Conservation (phyloP, 2,888 invertebrate genomes). For the Didymodactylos carnosus region DNA sequence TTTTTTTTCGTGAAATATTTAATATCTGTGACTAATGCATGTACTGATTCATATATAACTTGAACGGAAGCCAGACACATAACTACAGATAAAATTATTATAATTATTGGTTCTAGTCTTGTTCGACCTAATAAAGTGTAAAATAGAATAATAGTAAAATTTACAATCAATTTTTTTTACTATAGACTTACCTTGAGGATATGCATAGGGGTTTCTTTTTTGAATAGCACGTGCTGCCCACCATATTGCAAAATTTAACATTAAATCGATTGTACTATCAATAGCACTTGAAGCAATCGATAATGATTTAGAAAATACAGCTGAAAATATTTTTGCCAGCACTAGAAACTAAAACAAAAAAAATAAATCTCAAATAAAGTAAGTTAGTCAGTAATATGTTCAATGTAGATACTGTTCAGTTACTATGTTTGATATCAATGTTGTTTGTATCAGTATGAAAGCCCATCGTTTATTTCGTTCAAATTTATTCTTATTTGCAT, state of each 20-base stretch:
- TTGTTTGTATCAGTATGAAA: background rate
- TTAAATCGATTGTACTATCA: constrained; percentile 20
- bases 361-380: too few species aligned
- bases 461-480: background rate
- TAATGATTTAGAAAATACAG: background rate
- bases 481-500: background rate
- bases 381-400: background rate
- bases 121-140: constrained; percentile 26
- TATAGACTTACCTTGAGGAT: constrained; percentile 30
- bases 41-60: constrained; percentile 31
- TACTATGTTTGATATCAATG: background rate
- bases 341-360: background rate
- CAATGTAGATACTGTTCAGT: background rate
- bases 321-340: background rate
- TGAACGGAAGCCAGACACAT: constrained; percentile 37
- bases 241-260: constrained; percentile 19
- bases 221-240: constrained; percentile 31
- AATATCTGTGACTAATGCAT: constrained; percentile 22
- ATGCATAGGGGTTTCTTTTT: constrained; percentile 32
- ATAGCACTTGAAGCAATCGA: background rate
- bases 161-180: background rate
- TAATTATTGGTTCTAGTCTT: constrained; percentile 34
- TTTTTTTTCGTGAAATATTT: background rate
- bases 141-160: background rate
- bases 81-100: constrained; percentile 35